Percentiles rank a stretch among this genome's conserved stretches.
These are phyloP conservation scores for Bergia sp. DNA, from an alignment of 92 coral and sea anemone genomes.

Conservation along the genomic window DNA sequence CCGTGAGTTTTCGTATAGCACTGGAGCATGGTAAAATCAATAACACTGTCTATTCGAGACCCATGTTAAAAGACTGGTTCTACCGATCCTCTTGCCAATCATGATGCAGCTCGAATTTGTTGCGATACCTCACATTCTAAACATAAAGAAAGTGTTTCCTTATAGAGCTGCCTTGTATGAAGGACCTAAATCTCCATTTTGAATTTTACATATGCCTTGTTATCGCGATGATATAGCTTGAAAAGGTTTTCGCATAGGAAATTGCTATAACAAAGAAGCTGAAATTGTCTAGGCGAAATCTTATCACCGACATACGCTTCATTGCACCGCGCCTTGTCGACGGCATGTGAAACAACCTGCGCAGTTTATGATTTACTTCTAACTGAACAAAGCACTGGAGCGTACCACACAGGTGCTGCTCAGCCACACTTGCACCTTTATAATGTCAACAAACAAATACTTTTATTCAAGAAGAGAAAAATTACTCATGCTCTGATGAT, in stretches of 20 bases:
- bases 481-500: background rate
- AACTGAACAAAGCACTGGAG: constrained; percentile 9
- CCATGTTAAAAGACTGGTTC: background rate
- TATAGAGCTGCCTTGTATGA: background rate
- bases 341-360: constrained; percentile 7
- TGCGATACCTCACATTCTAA: background rate
- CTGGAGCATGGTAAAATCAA: background rate
- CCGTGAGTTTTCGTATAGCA: background rate
- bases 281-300: background rate
- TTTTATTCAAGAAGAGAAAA: background rate
- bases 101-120: background rate
- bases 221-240: background rate
- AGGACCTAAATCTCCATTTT: background rate
- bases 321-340: constrained; percentile 5
- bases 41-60: background rate
- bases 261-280: background rate
- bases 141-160: background rate
- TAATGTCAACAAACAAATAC: background rate
- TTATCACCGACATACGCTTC: constrained; percentile 5
- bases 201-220: background rate
- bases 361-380: background rate
- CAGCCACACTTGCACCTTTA: background rate
- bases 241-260: background rate
- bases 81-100: background rate
- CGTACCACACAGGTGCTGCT: background rate